phyloP scores from a whole-genome alignment of 2,113 vertebrate species.

The Scalopus aquaticus region DNA sequence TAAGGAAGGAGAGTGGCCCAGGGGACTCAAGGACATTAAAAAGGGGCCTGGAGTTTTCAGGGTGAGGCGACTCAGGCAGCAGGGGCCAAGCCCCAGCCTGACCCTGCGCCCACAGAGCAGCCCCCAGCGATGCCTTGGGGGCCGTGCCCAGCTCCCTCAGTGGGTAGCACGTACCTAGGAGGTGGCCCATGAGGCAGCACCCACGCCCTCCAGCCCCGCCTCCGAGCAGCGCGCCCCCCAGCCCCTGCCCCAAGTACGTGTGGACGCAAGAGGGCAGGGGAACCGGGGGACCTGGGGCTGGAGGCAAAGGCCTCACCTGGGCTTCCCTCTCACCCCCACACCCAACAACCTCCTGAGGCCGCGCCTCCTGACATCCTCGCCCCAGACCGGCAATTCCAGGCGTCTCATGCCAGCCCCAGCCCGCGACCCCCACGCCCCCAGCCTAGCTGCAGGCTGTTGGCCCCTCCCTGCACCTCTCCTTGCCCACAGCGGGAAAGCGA shows the following conservation, averaged over 20 bases:
- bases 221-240: not conserved
- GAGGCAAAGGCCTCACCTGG: not conserved
- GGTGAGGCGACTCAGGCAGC: not conserved
- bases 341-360: not conserved
- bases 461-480: not conserved
- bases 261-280: not conserved
- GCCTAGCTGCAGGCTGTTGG: not conserved
- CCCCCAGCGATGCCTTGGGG: not conserved
- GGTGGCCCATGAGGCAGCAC: not conserved
- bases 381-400: not conserved
- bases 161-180: not conserved
- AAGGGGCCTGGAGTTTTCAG: not conserved
- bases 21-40: not conserved
- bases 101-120: not conserved
- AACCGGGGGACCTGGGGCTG: not conserved
- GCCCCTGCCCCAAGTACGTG: not conserved
- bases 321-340: too few species aligned
- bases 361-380: too few species aligned
- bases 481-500: rapidly evolving
- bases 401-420: not conserved
- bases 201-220: not conserved
- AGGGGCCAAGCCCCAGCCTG: not conserved
- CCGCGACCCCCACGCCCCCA: not conserved
- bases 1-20: not conserved
- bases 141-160: rapidly evolving